Evolutionary conservation across 1,140 invertebrate species (phyloP).

Genomic region (Triops cancriformis): DNA sequence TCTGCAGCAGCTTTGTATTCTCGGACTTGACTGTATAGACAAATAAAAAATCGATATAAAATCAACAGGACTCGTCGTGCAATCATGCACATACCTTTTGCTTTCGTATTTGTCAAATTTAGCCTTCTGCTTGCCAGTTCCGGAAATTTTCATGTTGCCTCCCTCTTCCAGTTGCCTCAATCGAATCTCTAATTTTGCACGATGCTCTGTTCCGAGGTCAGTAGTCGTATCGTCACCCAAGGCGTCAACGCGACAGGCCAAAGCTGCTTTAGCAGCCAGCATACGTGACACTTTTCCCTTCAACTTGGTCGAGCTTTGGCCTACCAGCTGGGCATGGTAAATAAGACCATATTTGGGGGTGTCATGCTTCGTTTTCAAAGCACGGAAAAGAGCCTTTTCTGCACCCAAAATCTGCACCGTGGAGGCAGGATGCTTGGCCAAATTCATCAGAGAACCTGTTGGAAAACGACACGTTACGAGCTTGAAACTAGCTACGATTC

Average conservation of each 20-base stretch:
- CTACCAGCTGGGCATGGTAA: constrained; percentile 90
- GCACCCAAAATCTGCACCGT: constrained; percentile 97
- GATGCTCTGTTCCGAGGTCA: constrained; percentile 76
- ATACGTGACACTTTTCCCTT: constrained; percentile 96
- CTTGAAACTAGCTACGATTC: constrained; percentile 25
- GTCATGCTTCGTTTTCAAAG: constrained; percentile 92
- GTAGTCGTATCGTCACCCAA: constrained; percentile 75
- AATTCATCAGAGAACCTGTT: constrained; percentile 75
- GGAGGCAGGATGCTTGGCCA: constrained; percentile 96
- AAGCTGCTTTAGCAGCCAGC: constrained; percentile 87
- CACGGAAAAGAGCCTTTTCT: constrained; percentile 95
- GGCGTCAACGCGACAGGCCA: constrained; percentile 91
- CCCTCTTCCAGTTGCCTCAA: constrained; percentile 75
- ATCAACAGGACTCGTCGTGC: constrained; percentile 16
- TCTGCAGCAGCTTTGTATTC: constrained; percentile 43
- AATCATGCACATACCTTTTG: constrained; percentile 42
- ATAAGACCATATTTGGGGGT: constrained; percentile 99
- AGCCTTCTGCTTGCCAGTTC: constrained; percentile 67
- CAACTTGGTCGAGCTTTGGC: constrained; percentile 72
- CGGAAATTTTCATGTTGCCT: constrained; percentile 69
- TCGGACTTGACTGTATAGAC: constrained; percentile 40
- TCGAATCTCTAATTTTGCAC: constrained; percentile 72
- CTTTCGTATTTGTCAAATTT: constrained; percentile 86
- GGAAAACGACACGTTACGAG: not conserved
- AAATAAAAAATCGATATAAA: not conserved